Evolutionary conservation across 2,888 invertebrate species (phyloP).

Genomic region (Pelosia muscerda): DNA sequence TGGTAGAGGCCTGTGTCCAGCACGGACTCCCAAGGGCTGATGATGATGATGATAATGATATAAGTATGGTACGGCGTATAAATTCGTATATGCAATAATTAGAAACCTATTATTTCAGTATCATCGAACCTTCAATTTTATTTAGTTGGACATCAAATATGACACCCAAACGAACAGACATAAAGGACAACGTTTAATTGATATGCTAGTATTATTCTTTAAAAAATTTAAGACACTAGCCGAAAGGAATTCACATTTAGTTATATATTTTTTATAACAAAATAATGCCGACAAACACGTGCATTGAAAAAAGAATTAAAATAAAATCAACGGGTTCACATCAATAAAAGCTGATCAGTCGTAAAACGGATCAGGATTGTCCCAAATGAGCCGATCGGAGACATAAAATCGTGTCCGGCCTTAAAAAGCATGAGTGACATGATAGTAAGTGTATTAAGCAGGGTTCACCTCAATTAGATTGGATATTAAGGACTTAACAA

Average conservation of each 20-base stretch:
- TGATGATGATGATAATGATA: too few species aligned
- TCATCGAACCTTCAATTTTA: too few species aligned
- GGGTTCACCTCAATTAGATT: constrained; percentile 17
- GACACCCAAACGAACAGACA: too few species aligned
- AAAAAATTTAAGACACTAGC: constrained; percentile 2
- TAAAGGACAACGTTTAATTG: too few species aligned
- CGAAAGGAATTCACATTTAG: neutral
- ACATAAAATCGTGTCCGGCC: constrained; percentile 17
- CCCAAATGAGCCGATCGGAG: constrained; percentile 13
- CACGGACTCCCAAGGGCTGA: too few species aligned
- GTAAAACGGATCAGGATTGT: constrained; percentile 21
- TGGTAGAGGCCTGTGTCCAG: too few species aligned
- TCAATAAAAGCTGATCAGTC: constrained; percentile 13
- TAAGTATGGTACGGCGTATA: too few species aligned
- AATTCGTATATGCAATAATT: too few species aligned
- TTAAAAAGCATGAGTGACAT: constrained; percentile 20
- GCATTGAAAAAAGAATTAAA: constrained; percentile 12
- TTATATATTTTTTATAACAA: constrained; percentile 5
- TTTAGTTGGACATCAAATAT: too few species aligned
- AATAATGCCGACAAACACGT: neutral
- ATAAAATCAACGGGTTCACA: constrained; percentile 14
- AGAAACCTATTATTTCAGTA: too few species aligned
- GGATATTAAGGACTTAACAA: constrained; percentile 15
- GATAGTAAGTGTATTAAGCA: constrained; percentile 9
- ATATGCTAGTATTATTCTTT: too few species aligned